A percentile compares a stretch with the other conserved stretches of the same genome.
Conservation (phyloP, 2,113 vertebrate species). For the Patagioenas fasciata region DNA sequence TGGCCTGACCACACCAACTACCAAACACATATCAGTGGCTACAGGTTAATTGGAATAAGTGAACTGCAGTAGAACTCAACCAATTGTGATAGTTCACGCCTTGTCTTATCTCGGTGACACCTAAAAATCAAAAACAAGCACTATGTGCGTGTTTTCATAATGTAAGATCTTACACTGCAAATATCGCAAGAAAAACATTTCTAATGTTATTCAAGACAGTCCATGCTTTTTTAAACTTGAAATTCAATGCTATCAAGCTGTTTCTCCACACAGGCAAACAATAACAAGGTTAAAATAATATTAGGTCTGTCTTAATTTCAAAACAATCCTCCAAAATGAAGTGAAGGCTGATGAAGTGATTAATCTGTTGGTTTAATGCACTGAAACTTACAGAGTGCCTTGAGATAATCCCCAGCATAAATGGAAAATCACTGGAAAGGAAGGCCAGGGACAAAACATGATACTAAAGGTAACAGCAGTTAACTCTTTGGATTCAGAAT, state of each 20-base stretch:
- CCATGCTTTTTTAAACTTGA: neutral
- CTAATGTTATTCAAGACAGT: neutral
- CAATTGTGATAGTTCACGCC: neutral
- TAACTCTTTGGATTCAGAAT: neutral
- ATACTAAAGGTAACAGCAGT: neutral
- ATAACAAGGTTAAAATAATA: constrained; percentile 59
- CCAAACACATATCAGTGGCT: neutral
- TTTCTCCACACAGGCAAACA: neutral
- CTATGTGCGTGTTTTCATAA: neutral
- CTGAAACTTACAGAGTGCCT: neutral
- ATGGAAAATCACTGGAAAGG: constrained; percentile 30
- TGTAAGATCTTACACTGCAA: neutral
- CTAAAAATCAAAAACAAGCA: neutral
- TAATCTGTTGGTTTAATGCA: neutral
- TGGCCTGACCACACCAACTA: neutral
- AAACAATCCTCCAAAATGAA: constrained; percentile 14
- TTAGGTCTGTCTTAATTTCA: neutral
- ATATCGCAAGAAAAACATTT: neutral
- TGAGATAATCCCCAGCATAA: constrained; percentile 17
- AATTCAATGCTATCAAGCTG: neutral
- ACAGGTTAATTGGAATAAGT: accelerated
- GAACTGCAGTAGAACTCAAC: neutral
- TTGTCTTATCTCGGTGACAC: neutral
- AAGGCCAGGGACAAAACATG: neutral
- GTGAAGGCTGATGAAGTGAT: constrained; percentile 22